These are phyloP conservation scores for Cotesia chilonis DNA, from an alignment of 1,140 invertebrate species.

Conservation along the genomic window DNA sequence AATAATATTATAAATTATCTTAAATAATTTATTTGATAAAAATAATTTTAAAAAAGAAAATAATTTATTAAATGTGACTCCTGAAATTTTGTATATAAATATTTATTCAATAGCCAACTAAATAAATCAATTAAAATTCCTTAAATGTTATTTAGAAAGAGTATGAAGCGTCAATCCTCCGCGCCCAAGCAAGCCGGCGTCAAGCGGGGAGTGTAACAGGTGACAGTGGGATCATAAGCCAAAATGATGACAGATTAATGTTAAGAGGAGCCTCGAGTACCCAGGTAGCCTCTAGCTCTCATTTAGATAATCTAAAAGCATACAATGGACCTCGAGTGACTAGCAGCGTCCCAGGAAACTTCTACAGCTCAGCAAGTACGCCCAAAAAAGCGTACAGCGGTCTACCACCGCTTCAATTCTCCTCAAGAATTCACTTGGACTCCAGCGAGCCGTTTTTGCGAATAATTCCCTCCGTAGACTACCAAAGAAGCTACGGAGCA, in stretches of 20 bases:
- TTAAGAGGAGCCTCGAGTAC: neutral
- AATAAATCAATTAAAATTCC: neutral
- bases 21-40: no score
- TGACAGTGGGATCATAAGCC: conserved; percentile 51
- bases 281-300: neutral
- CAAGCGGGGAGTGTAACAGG: conserved; percentile 41
- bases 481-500: neutral
- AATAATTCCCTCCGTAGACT: neutral
- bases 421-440: neutral
- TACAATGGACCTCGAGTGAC: no score
- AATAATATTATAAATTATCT: no score
- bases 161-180: conserved; percentile 56
- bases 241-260: conserved; percentile 43
- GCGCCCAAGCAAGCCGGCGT: conserved; percentile 40
- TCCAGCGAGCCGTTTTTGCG: neutral
- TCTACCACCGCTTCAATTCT: neutral
- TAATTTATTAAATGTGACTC: no score
- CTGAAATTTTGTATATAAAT: neutral
- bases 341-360: neutral
- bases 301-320: neutral
- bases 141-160: conserved; percentile 55
- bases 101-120: no score
- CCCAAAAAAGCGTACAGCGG: neutral
- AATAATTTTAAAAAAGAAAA: no score
- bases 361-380: neutral